Evolutionary conservation across 2,113 vertebrate species (phyloP).

Genomic region (Ariopsis seemanni): DNA sequence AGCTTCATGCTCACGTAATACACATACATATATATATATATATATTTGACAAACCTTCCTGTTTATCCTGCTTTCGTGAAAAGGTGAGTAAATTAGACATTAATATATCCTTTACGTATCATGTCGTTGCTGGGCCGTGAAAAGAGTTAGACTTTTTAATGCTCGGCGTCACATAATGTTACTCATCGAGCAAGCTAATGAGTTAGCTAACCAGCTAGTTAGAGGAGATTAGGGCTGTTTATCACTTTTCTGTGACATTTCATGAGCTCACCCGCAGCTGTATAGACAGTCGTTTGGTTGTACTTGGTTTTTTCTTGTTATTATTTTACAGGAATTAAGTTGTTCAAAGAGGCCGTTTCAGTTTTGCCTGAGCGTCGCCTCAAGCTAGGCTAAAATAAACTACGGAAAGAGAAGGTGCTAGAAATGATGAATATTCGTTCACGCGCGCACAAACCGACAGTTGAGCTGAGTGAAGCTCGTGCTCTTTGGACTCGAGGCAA

Average conservation of each 20-base stretch:
- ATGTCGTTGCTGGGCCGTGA: background rate
- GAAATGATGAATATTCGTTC: background rate
- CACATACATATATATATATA: background rate
- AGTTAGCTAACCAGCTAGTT: slow-evolving; percentile 14
- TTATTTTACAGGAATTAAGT: background rate
- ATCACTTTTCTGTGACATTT: background rate
- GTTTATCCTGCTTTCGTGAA: slow-evolving; percentile 36
- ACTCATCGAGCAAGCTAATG: slow-evolving; percentile 27
- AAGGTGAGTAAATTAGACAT: slow-evolving; percentile 37
- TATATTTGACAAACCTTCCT: slow-evolving; percentile 2
- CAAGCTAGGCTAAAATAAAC: background rate
- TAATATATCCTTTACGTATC: background rate
- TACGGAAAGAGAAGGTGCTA: background rate
- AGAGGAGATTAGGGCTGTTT: background rate
- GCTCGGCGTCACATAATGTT: slow-evolving; percentile 19
- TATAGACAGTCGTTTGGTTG: background rate
- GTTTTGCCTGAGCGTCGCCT: background rate
- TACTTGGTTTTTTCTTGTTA: background rate
- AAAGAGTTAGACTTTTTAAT: background rate
- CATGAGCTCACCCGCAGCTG: background rate
- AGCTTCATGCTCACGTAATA: slow-evolving; percentile 38
- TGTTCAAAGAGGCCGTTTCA: background rate
- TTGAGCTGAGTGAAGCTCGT: too few species aligned
- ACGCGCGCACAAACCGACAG: background rate
- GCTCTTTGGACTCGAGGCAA: background rate